Percentiles rank a stretch among this genome's conserved stretches.
These are phyloP conservation scores for Ormyrus thymus DNA, from an alignment of 2,888 invertebrate genomes.

Conservation along the genomic window DNA sequence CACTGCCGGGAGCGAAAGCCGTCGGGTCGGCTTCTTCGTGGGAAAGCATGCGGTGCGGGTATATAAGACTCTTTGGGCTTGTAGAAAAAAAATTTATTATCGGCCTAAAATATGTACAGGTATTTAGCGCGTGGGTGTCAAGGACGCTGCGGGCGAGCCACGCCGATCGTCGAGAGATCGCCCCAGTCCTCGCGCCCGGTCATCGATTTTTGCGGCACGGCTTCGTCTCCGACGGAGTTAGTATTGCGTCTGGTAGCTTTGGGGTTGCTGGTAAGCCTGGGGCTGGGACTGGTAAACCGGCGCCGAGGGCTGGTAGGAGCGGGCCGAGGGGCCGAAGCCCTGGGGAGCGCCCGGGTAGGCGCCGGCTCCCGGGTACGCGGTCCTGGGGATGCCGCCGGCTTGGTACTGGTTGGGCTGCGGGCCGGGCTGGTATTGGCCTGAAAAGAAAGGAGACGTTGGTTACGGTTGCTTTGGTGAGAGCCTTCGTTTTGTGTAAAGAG, in stretches of 20 bases:
- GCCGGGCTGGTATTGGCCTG: slow-evolving; percentile 49
- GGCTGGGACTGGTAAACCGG: slow-evolving; percentile 40
- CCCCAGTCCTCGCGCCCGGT: not conserved
- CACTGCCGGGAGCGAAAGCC: too few species aligned
- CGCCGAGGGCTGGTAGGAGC: slow-evolving; percentile 40
- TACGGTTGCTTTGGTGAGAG: not conserved
- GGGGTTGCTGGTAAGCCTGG: slow-evolving; percentile 38
- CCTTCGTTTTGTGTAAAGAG: too few species aligned
- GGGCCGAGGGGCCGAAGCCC: slow-evolving; percentile 2
- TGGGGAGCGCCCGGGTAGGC: slow-evolving; percentile 45
- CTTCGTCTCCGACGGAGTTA: not conserved
- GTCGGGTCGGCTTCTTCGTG: not conserved
- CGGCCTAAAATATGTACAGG: slow-evolving; percentile 73
- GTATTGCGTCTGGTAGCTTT: slow-evolving; percentile 53
- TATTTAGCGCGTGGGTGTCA: slow-evolving; percentile 29
- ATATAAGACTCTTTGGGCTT: slow-evolving; percentile 6
- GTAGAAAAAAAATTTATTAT: slow-evolving; percentile 70
- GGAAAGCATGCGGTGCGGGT: not conserved
- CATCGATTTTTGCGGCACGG: not conserved
- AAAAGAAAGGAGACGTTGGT: not conserved
- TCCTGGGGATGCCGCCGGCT: slow-evolving; percentile 11
- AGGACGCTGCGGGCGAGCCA: slow-evolving; percentile 12
- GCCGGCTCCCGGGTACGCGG: slow-evolving; percentile 24
- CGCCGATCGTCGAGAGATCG: slow-evolving; percentile 23
- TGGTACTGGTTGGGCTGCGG: slow-evolving; percentile 37